A percentile compares a stretch with the other conserved stretches of the same genome.
These are phyloP conservation scores for Venustaconcha ellipsiformis DNA, from an alignment of 1,140 invertebrate species.

Conservation along the genomic window DNA sequence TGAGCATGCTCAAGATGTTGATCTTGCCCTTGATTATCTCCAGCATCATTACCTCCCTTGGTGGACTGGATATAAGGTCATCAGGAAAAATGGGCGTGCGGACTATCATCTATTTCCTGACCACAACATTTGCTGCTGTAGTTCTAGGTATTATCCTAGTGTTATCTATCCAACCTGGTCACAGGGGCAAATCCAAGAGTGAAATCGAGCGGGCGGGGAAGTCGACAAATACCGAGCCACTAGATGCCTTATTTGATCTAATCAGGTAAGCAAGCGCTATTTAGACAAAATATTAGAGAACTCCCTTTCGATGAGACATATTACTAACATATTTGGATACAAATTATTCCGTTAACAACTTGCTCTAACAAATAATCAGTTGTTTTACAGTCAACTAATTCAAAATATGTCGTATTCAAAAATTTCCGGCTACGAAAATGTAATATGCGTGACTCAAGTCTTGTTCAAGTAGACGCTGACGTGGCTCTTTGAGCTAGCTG, in stretches of 20 bases:
- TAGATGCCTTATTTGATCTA: constrained; percentile 90
- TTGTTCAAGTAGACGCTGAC: too few relatives aligned
- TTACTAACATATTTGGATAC: too few relatives aligned
- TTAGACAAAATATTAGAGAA: neutral
- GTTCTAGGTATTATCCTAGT: constrained; percentile 62
- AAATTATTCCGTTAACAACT: too few relatives aligned
- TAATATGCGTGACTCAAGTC: too few relatives aligned
- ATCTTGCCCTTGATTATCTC: constrained; percentile 71
- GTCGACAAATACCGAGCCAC: constrained; percentile 37
- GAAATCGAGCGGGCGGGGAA: constrained; percentile 33
- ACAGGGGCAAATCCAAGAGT: constrained; percentile 12
- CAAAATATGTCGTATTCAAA: too few relatives aligned
- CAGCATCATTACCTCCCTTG: constrained; percentile 66
- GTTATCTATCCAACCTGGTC: constrained; percentile 60
- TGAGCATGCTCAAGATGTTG: constrained; percentile 71
- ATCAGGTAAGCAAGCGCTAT: constrained; percentile 76
- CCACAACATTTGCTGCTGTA: constrained; percentile 80
- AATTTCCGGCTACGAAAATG: too few relatives aligned
- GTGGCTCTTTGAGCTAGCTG: too few relatives aligned
- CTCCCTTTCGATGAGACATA: too few relatives aligned
- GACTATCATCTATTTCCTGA: constrained; percentile 90
- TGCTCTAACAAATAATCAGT: too few relatives aligned
- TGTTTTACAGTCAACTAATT: too few relatives aligned
- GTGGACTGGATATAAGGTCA: constrained; percentile 52
- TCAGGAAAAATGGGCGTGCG: constrained; percentile 62